Evolutionary conservation across 2,888 invertebrate species (phyloP).

Genomic region (Xanthia togata): DNA sequence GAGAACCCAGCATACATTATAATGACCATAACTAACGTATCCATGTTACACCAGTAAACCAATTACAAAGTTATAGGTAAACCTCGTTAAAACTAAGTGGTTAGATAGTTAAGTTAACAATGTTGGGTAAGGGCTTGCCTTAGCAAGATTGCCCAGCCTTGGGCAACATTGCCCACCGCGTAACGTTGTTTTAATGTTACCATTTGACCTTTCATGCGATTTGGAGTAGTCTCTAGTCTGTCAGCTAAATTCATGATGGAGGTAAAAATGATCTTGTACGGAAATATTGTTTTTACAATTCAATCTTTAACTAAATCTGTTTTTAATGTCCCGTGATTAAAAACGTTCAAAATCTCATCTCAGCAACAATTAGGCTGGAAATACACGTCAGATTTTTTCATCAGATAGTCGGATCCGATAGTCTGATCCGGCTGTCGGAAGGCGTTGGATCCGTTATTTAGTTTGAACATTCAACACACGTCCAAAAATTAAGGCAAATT

Average conservation of each 20-base stretch:
- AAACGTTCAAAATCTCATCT: too few relatives aligned
- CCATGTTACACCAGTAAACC: constrained; percentile 32
- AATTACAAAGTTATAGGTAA: constrained; percentile 46
- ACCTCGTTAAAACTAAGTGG: constrained; percentile 53
- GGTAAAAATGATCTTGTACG: constrained; percentile 4
- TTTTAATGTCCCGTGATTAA: too few relatives aligned
- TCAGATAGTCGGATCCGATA: too few relatives aligned
- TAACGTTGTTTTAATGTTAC: constrained; percentile 32
- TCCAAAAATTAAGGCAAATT: too few relatives aligned
- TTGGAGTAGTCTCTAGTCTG: constrained; percentile 19
- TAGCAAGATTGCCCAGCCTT: background rate
- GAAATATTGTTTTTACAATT: background rate
- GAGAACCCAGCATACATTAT: constrained; percentile 12
- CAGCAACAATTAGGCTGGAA: too few relatives aligned
- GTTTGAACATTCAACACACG: too few relatives aligned
- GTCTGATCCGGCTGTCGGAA: too few relatives aligned
- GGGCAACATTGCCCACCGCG: constrained; percentile 24
- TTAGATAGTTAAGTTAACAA: constrained; percentile 49
- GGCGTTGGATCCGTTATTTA: too few relatives aligned
- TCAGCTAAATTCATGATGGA: constrained; percentile 16
- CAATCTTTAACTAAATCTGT: background rate
- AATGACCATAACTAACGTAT: constrained; percentile 22
- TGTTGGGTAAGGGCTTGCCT: background rate
- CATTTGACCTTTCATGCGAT: constrained; percentile 32
- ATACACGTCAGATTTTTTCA: too few relatives aligned